A percentile compares a stretch with the other conserved stretches of the same genome.
Evolutionary conservation across 2,888 invertebrate genomes (phyloP).

Genomic region (Aphidoletes aphidimyza): DNA sequence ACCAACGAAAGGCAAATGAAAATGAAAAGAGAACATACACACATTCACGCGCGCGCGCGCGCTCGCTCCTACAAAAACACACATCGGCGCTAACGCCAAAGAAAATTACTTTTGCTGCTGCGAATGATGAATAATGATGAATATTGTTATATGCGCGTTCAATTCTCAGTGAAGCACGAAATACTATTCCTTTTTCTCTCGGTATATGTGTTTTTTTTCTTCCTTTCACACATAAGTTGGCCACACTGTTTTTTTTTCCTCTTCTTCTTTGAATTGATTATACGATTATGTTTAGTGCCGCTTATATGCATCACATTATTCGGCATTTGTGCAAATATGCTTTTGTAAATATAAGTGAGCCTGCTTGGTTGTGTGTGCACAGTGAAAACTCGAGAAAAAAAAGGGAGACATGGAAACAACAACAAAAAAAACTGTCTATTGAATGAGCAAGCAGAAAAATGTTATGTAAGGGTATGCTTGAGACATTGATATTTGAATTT

Average conservation of each 20-base stretch:
- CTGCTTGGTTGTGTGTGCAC: not conserved
- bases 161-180: conserved; percentile 46
- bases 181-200: conserved; percentile 1
- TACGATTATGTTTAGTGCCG: conserved; percentile 1
- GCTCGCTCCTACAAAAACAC: not conserved
- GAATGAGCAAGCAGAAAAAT: conserved; percentile 23
- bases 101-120: conserved; percentile 44
- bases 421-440: conserved; percentile 1
- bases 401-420: not conserved
- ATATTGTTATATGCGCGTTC: conserved; percentile 35
- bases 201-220: not conserved
- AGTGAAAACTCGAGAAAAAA: not conserved
- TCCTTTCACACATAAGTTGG: not conserved
- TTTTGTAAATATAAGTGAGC: not conserved
- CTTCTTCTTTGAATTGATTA: conserved; percentile 43
- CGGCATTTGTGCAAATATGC: not conserved
- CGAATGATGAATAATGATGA: conserved; percentile 31
- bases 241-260: no score
- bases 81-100: not conserved
- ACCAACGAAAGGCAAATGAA: not conserved
- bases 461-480: conserved; percentile 37
- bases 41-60: not conserved
- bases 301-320: conserved; percentile 28
- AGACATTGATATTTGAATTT: conserved; percentile 41
- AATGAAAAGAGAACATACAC: not conserved